Percentiles rank a stretch among this genome's conserved stretches.
Evolutionary conservation across 2,797 vertebrate genomes (phyloP).

Genomic region (Echeneis naucrates): DNA sequence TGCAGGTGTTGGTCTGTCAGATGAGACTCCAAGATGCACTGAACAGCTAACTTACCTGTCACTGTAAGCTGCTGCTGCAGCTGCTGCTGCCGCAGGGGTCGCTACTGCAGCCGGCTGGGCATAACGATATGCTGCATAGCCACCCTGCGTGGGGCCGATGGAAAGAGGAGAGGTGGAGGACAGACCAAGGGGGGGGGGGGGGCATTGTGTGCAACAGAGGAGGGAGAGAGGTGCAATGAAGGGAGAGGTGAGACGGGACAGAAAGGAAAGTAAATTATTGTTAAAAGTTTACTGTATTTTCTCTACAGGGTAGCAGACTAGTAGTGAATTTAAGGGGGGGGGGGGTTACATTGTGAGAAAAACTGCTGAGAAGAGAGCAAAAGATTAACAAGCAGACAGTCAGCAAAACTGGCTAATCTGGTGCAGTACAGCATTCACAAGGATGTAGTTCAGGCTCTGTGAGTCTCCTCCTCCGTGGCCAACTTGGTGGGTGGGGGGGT

Average conservation of each 20-base stretch:
- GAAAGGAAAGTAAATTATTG: constrained; percentile 46
- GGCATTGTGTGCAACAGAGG: background rate
- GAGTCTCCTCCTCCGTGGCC: constrained; percentile 80
- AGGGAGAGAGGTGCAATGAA: constrained; percentile 15
- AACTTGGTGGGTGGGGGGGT: too few species aligned
- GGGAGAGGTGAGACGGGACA: constrained; percentile 31
- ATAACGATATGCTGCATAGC: constrained; percentile 98
- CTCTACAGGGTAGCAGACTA: constrained; percentile 47
- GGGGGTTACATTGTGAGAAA: constrained; percentile 76
- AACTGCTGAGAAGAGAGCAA: constrained; percentile 77
- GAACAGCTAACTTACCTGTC: constrained; percentile 88
- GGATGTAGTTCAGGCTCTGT: constrained; percentile 80
- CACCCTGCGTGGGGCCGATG: constrained; percentile 86
- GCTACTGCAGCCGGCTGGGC: constrained; percentile 96
- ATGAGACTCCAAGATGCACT: background rate
- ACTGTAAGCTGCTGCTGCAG: constrained; percentile 95
- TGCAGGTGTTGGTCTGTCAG: constrained; percentile 3
- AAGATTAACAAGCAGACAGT: constrained; percentile 86
- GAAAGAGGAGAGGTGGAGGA: constrained; percentile 17
- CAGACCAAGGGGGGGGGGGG: constrained; percentile 6
- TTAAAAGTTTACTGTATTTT: constrained; percentile 35
- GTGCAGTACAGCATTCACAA: constrained; percentile 85
- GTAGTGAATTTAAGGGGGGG: constrained; percentile 65
- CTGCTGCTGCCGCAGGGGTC: constrained; percentile 89
- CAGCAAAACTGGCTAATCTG: constrained; percentile 83